A percentile compares a stretch with the other conserved stretches of the same genome.
phyloP scores from a whole-genome alignment of 2,888 invertebrate species.

The Strigamia transsilvanica region DNA sequence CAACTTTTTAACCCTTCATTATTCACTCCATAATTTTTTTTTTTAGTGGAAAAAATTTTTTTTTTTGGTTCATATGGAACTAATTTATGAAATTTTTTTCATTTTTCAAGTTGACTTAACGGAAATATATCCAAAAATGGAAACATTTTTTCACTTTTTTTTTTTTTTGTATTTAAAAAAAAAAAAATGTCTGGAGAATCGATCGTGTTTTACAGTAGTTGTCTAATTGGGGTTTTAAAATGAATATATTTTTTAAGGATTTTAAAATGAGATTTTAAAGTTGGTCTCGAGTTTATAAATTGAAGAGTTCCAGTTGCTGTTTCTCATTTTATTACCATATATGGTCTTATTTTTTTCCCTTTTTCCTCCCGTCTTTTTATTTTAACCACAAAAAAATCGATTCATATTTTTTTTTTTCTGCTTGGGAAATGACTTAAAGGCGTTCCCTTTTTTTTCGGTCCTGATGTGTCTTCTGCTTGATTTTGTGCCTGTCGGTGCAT shows the following conservation, averaged over 20 bases:
- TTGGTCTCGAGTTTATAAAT: slow-evolving; percentile 22
- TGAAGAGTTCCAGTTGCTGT: slow-evolving; percentile 1
- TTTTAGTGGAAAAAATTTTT: not conserved
- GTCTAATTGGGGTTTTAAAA: slow-evolving; percentile 15
- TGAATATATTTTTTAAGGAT: not conserved
- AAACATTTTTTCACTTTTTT: not conserved
- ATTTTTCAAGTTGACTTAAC: not conserved
- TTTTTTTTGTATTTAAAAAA: no score
- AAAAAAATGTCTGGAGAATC: slow-evolving; percentile 6
- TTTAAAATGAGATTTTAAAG: slow-evolving; percentile 2
- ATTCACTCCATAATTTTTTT: not conserved
- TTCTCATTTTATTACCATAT: slow-evolving; percentile 41
- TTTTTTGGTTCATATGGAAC: not conserved
- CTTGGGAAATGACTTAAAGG: slow-evolving; percentile 41
- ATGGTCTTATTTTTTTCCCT: slow-evolving; percentile 3
- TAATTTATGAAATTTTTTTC: not conserved
- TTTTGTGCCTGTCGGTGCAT: slow-evolving; percentile 46
- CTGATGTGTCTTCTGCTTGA: slow-evolving; percentile 46
- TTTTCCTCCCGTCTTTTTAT: not conserved
- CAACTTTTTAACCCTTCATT: no score
- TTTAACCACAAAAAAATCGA: slow-evolving; percentile 48
- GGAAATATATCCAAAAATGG: not conserved
- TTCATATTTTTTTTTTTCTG: slow-evolving; percentile 24
- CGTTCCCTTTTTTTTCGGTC: slow-evolving; percentile 24
- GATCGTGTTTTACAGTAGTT: not conserved